Conservation (phyloP, 2,888 invertebrate genomes). For the Napeogenes inachia region DNA sequence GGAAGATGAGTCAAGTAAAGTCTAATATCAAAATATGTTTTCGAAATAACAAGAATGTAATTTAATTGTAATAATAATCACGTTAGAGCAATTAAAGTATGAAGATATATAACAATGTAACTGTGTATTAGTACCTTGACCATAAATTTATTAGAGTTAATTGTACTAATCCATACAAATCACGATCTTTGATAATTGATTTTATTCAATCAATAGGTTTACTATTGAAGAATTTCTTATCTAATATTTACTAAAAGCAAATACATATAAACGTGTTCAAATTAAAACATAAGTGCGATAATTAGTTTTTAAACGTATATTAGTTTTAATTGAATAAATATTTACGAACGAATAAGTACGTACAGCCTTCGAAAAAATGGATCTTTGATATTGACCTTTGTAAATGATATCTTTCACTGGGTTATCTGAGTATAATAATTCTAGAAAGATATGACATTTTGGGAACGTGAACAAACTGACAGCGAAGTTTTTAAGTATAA, state of each 20-base stretch:
- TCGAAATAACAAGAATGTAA: neutral
- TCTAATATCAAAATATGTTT: slow-evolving; percentile 1
- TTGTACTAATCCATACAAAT: no score
- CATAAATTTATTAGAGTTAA: no score
- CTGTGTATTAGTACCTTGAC: no score
- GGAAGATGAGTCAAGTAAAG: slow-evolving; percentile 8
- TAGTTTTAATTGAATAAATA: slow-evolving; percentile 1
- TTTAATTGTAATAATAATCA: neutral
- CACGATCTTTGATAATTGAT: no score
- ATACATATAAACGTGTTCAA: neutral
- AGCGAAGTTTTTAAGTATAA: no score
- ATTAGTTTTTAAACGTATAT: neutral
- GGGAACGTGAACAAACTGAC: no score
- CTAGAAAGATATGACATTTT: no score
- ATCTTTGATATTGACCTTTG: neutral
- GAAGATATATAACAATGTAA: no score
- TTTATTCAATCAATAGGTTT: no score
- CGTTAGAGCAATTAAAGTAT: no score
- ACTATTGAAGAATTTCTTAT: no score
- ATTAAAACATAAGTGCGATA: slow-evolving; percentile 1
- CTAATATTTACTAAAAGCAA: neutral
- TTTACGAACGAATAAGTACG: neutral
- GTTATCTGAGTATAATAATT: no score
- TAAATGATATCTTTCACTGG: neutral
- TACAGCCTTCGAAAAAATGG: neutral